Conservation (phyloP, 1,140 invertebrate species). For the Drosophila nannoptera region DNA sequence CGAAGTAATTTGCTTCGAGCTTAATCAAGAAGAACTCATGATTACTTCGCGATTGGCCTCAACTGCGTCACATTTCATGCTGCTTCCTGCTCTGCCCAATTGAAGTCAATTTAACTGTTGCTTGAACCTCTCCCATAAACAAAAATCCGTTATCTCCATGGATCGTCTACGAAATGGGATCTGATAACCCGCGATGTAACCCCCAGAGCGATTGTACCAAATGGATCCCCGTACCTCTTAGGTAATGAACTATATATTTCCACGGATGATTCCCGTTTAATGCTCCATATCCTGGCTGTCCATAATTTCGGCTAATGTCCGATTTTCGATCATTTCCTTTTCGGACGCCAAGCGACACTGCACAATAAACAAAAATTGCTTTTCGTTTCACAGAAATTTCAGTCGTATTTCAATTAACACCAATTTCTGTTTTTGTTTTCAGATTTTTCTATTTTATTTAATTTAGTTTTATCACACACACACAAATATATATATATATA, state of each 20-base stretch:
- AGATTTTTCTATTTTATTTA: not conserved
- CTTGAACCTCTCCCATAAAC: constrained; percentile 24
- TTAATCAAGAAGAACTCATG: too few species aligned
- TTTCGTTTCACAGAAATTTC: constrained; percentile 24
- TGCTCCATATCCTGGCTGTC: constrained; percentile 36
- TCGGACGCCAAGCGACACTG: constrained; percentile 12
- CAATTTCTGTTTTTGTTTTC: constrained; percentile 14
- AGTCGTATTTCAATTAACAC: constrained; percentile 44
- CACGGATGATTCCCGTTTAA: constrained; percentile 55
- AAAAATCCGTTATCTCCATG: constrained; percentile 1
- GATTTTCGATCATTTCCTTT: constrained; percentile 2
- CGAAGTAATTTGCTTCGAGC: too few species aligned
- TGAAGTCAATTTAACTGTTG: constrained; percentile 69
- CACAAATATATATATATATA: too few species aligned
- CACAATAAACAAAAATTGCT: constrained; percentile 9
- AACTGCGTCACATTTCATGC: constrained; percentile 7
- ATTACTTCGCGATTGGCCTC: too few species aligned
- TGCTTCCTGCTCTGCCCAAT: constrained; percentile 41
- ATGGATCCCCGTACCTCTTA: constrained; percentile 41
- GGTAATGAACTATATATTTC: constrained; percentile 29
- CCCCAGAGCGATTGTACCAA: not conserved
- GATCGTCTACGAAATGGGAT: too few species aligned
- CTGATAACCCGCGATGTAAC: constrained; percentile 48
- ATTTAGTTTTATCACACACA: constrained; percentile 1
- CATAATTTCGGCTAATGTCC: not conserved